Evolutionary conservation across 2,888 invertebrate genomes (phyloP), one percentile per base, ranked within the genome.

Genomic region (Pristionchus arcanus): DNA sequence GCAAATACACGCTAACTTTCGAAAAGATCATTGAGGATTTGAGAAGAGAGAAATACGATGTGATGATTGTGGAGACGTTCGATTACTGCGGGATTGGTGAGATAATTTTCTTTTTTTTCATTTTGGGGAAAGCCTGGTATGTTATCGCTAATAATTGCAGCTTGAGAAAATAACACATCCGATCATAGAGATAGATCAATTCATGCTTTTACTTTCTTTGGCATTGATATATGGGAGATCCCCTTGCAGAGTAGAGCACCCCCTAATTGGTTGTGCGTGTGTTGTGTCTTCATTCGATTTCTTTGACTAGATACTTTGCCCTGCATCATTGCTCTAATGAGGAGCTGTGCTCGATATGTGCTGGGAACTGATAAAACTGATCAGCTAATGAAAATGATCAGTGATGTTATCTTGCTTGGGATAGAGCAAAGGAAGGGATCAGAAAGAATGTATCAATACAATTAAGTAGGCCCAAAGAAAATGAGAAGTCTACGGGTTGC

Each of bases 1-100:
- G 86, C 66, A 86, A 86, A 19, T 63, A 63, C 63, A 86, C 86
- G n/a, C 31, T 86, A 4, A 34, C 34, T 42, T 83, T 37, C 31
- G 83, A 42, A 4, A 28, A 55, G 34, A 28, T 66, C 4, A 86
- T 63, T 5, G 37, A 86, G 4, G 53, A 42, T 25, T n/a, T 86
- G 66, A 86, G 28, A 37, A 63, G 25, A 42, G 86, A 86, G 34
- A 59, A 86, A 4, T 86, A 25, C 28, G 86, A 86, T 42, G 34
- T 86, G 59, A 66, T 86, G 63, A 86, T 86, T 19, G 63, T 28
- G 7, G 86, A 86, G 86, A 86, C 37, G 31, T 86, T 86, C 28
- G 86, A 86, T 66, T 66, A 63, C 16, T 86, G 86, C n/a, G 86
- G 86, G 19, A 63, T 86, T 25, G 86, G 86, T 86, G 37, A 86